Conservation (phyloP, 2,888 invertebrate species). For the Pristionchus maxplancki region DNA sequence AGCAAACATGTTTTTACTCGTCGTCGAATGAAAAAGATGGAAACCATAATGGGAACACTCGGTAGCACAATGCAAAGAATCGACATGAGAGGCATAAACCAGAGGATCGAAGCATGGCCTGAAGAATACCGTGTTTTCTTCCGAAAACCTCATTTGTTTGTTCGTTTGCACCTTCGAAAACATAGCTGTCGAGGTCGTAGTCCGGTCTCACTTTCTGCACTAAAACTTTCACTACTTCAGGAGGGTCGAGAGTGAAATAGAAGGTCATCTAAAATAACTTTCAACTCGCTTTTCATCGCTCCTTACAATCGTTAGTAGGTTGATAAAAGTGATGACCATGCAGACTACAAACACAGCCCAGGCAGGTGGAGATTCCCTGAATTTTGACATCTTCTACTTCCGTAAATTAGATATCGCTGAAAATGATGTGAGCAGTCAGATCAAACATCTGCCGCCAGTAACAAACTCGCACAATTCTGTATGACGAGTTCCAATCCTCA, state of each 20-base stretch:
- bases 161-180: neutral
- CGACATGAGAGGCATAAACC: conserved; percentile 27
- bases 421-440: neutral
- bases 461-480: neutral
- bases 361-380: neutral
- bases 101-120: neutral
- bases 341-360: neutral
- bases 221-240: neutral
- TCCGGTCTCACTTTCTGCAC: conserved; percentile 9
- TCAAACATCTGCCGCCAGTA: neutral
- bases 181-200: conserved; percentile 21
- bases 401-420: neutral
- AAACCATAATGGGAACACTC: conserved; percentile 8
- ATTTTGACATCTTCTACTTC: neutral
- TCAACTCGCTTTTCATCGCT: no score
- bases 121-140: neutral
- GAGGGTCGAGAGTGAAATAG: conserved; percentile 11
- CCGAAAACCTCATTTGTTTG: neutral
- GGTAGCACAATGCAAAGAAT: conserved; percentile 15
- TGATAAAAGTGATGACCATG: neutral
- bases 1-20: neutral
- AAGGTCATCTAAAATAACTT: neutral
- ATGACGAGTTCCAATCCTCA: neutral
- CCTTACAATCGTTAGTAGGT: neutral
- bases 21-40: neutral